Evolutionary conservation across 2,888 invertebrate genomes (phyloP), one percentile per base, ranked within the genome.

Genomic region (Mycalesis mineus): DNA sequence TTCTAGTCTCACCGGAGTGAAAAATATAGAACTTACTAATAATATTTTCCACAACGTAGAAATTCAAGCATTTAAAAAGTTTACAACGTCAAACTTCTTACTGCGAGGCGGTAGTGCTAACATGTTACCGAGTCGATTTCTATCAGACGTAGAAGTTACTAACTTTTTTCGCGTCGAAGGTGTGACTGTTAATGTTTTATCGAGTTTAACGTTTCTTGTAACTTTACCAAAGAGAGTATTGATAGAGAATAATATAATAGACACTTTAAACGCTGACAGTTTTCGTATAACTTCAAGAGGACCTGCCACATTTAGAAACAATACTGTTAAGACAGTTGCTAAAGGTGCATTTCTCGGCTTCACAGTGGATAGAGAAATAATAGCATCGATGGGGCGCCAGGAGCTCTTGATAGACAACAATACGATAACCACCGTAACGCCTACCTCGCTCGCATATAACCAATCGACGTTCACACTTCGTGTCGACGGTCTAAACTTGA

Each of bases 1-100:
- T 74, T 93, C 94, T 60, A 94, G 94, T 75, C 90, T 95, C 42
- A 88, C 91, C 47, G 92, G 92, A 67, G 92, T 92, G 50, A 91
- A 93, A 67, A 91, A 88, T 51, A 89, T 96, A 58, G 91, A 92
- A 64, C 83, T 96, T 63, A 88, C 85, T 33, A 91, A 93, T 67
- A 93, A 93, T 57, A 75, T 77, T 2, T 88, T 94, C 44, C 86
- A 91, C 41, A 90, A 85, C 49, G 90, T 95, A 47, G 93, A 94
- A 65, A 91, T 91, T 40, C 92, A 95, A 81, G 92, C 95, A 1
- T 95, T 96, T 71, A 96, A 95, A 72, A 95, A 95, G 80, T 95
- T 96, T 72, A 91, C 92, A 28, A 92, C 94, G 0, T 91, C 91
- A 36, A 91, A 92, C 65, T 90, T 96, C 63, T 85, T 92, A 64